phyloP scores from a whole-genome alignment of 2,888 invertebrate genomes.

The Crematogaster levior region DNA sequence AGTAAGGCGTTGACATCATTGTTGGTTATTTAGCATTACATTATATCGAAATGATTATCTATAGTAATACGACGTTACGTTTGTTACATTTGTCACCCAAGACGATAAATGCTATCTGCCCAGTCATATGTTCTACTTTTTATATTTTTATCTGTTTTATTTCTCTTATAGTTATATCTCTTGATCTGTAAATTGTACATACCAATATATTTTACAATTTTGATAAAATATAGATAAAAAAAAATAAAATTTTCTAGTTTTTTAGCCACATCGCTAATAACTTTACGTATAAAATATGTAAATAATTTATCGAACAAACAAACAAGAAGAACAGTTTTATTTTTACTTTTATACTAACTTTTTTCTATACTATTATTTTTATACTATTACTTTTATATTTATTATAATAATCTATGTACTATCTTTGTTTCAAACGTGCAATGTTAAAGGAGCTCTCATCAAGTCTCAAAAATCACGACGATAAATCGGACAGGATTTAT shows the following conservation, averaged over 20 bases:
- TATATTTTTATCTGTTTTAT: not conserved
- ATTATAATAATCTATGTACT: not conserved
- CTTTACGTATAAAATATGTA: conserved; percentile 1
- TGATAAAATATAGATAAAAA: no score
- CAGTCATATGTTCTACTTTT: not conserved
- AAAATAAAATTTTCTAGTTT: no score
- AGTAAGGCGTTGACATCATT: conserved; percentile 24
- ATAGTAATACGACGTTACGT: not conserved
- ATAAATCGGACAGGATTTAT: not conserved
- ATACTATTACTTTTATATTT: no score
- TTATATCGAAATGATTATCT: conserved; percentile 17
- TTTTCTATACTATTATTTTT: no score
- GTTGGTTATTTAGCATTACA: not conserved
- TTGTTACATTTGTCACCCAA: conserved; percentile 20
- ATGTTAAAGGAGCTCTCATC: conserved; percentile 1
- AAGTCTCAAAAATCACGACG: conserved; percentile 1
- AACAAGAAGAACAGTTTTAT: not conserved
- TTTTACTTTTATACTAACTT: not conserved
- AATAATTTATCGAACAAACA: not conserved
- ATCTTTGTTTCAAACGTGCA: not conserved
- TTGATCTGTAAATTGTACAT: not conserved
- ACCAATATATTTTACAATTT: not conserved
- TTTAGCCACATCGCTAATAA: not conserved
- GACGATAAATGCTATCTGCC: conserved; percentile 28
- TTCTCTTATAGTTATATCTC: no score